Percentiles rank a stretch among this genome's conserved stretches.
These are phyloP conservation scores for Clanis bilineata DNA, from an alignment of 2,888 invertebrate species.

Conservation along the genomic window DNA sequence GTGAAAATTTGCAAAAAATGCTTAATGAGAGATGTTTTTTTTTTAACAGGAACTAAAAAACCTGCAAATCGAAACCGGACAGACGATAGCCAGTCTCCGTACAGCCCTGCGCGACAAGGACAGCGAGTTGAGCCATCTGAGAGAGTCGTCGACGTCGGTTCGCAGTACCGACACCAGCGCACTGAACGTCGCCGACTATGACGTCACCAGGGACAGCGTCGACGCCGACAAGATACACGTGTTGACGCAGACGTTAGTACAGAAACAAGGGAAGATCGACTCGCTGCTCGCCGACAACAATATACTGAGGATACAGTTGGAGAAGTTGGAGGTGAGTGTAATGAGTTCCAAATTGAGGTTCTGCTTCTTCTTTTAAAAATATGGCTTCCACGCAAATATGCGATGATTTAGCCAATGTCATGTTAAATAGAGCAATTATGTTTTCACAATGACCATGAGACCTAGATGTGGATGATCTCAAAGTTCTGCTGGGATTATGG, in stretches of 20 bases:
- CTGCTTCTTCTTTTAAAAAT: no score
- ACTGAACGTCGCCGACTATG: constrained; percentile 71
- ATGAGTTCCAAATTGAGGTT: no score
- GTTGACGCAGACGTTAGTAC: constrained; percentile 91
- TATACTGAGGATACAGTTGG: constrained; percentile 91
- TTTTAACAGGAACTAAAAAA: constrained; percentile 59
- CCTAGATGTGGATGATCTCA: no score
- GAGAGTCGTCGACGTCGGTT: constrained; percentile 42
- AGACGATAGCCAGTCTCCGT: constrained; percentile 58
- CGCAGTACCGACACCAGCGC: constrained; percentile 55
- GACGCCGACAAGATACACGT: constrained; percentile 75
- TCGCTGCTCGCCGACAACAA: constrained; percentile 92
- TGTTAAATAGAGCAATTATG: no score
- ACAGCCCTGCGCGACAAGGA: constrained; percentile 59
- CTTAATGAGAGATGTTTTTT: background rate
- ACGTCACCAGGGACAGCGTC: constrained; percentile 49
- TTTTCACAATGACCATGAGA: no score
- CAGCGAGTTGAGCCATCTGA: constrained; percentile 48
- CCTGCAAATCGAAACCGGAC: constrained; percentile 55
- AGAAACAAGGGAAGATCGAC: constrained; percentile 93
- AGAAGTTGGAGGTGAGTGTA: constrained; percentile 88
- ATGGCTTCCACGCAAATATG: no score
- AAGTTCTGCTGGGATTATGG: no score
- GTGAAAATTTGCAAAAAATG: no score
- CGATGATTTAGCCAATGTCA: no score